Conservation (phyloP, 1,140 invertebrate genomes). For the Diorhabda sublineata region DNA sequence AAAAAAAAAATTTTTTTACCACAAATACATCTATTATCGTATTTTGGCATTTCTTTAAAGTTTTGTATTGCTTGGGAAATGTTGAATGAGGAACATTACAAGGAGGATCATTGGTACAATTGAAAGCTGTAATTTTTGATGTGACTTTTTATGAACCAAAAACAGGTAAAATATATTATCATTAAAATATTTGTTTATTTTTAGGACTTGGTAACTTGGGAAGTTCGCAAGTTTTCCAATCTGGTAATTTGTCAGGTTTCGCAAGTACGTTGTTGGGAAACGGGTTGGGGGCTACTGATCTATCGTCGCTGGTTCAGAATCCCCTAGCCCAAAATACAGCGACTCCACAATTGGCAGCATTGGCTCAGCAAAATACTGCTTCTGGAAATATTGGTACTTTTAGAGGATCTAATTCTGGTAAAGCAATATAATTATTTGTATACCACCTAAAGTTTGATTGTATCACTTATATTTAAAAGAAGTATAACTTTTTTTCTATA, state of each 20-base stretch:
- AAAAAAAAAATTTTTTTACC: too few relatives aligned
- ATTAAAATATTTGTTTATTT: not conserved
- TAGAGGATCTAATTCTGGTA: not conserved
- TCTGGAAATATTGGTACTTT: not conserved
- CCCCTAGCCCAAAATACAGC: constrained; percentile 31
- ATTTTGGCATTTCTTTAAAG: too few relatives aligned
- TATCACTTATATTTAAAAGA: too few relatives aligned
- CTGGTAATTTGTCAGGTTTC: constrained; percentile 38
- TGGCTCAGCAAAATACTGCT: constrained; percentile 12
- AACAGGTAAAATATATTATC: too few relatives aligned
- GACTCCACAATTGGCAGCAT: constrained; percentile 35
- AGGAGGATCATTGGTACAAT: too few relatives aligned
- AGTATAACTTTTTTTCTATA: too few relatives aligned
- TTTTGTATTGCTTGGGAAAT: too few relatives aligned
- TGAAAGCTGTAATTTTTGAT: too few relatives aligned
- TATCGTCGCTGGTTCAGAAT: constrained; percentile 36
- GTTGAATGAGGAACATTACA: too few relatives aligned
- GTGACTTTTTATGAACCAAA: too few relatives aligned
- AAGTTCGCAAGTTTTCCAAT: constrained; percentile 33
- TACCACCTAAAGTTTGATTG: too few relatives aligned
- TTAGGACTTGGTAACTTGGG: constrained; percentile 29
- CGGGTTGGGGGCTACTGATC: constrained; percentile 37
- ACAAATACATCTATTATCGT: too few relatives aligned
- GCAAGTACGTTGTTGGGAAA: constrained; percentile 38
- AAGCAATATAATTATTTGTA: not conserved